Percentiles rank a stretch among this genome's conserved stretches.
These are phyloP conservation scores for Agonopterix subpropinquella DNA, from an alignment of 2,888 invertebrate species.

Conservation along the genomic window DNA sequence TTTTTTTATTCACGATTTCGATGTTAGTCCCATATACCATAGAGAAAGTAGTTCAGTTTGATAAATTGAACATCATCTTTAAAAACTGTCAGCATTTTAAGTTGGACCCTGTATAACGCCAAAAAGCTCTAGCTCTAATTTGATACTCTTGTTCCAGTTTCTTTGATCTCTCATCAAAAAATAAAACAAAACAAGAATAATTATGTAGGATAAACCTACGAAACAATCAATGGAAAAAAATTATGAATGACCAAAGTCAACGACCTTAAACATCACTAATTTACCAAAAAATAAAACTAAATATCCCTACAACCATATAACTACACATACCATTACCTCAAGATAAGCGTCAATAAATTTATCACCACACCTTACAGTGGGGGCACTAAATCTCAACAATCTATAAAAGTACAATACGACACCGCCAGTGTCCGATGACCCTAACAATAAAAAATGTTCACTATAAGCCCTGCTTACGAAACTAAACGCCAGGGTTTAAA, in stretches of 20 bases:
- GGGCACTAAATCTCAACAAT: constrained; percentile 49
- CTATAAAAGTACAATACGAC: constrained; percentile 48
- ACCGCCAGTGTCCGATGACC: constrained; percentile 51
- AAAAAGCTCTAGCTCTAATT: no score
- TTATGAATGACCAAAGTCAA: neutral
- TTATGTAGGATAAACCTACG: no score
- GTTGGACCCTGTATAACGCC: no score
- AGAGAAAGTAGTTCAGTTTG: no score
- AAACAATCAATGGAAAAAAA: neutral
- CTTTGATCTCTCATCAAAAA: no score
- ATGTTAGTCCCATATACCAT: no score
- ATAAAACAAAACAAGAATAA: no score
- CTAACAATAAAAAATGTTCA: constrained; percentile 65
- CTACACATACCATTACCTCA: constrained; percentile 43
- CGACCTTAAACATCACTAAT: neutral
- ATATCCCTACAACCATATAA: neutral
- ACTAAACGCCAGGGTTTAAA: constrained; percentile 16
- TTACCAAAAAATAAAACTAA: neutral
- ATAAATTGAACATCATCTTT: no score
- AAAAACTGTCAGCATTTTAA: no score
- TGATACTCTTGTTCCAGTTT: no score
- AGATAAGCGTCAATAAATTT: constrained; percentile 67
- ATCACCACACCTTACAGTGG: constrained; percentile 44
- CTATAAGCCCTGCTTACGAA: constrained; percentile 54
- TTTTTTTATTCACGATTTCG: no score